Evolutionary conservation across 2,797 vertebrate genomes (phyloP), one percentile per base, ranked within the genome.

Genomic region (Esox lucius): DNA sequence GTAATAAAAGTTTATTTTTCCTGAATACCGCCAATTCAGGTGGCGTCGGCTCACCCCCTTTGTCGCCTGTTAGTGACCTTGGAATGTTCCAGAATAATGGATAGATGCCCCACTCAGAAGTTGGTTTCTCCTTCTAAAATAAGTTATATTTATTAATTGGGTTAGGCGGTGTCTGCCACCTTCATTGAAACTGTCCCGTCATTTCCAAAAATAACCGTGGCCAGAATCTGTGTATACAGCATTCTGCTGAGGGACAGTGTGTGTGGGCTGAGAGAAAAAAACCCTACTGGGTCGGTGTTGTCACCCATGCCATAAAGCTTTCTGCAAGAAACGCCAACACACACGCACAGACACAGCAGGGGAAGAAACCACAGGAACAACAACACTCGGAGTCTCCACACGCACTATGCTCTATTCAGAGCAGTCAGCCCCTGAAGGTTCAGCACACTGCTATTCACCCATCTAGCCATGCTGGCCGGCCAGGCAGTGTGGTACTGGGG

Each of bases 81-180:
- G 80, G 83, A 6, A 12, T 62, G 72, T 19, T 59, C 53, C 53
- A 22, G 39, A 42, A 19, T n/a, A 59, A 24, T 64, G 80, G 42
- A 49, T 12, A 17, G 16, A 33, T 16, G 46, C 80, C 73, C 51
- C 65, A 31, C 77, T 17, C 74, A 66, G 1, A 78, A 84, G 75
- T 72, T 84, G 83, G 85, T 84, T 85, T 85, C 85, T 85, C 83
- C 85, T 77, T 79, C 87, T 85, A 79, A 81, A 84, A 84, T 79
- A 76, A 81, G 85, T 84, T 86, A 81, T 85, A 6, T 28, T 85
- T 87, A 83, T 86, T 86, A 84, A 89, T 90, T 86, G 87, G 89
- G 7, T 81, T 82, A 88, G 85, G 87, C 87, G 87, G 19, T 59
- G 19, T n/a, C n/a, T n/a, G 53, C 53, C 53, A 22, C 53, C 8